Percentiles rank a stretch among this genome's conserved stretches.
These are phyloP conservation scores for Gymnocephalus cernua DNA, from an alignment of 2,113 vertebrate genomes.

Conservation along the genomic window DNA sequence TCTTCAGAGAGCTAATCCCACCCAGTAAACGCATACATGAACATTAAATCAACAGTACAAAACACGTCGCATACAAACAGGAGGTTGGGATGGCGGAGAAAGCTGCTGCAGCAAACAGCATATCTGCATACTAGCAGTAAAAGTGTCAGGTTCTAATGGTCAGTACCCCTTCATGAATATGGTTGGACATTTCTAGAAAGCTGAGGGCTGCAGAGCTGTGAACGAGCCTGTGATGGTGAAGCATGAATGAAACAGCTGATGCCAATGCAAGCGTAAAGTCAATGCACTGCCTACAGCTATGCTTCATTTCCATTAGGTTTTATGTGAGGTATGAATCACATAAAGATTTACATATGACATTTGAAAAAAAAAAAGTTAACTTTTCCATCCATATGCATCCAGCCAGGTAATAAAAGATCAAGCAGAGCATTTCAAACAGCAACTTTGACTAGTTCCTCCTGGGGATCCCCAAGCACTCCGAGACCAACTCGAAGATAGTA, in stretches of 20 bases:
- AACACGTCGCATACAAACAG: neutral
- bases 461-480: no score
- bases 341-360: neutral
- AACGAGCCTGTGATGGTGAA: neutral
- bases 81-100: neutral
- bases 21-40: no score
- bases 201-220: neutral
- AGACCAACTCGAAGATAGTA: neutral
- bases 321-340: neutral
- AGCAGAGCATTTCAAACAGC: neutral
- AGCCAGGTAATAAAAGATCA: neutral
- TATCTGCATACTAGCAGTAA: neutral
- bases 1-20: neutral
- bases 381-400: neutral
- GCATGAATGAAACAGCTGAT: neutral
- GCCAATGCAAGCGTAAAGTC: neutral
- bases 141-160: neutral
- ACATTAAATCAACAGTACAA: neutral
- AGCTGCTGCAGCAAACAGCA: neutral
- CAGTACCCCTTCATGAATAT: neutral
- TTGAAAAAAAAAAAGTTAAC: no score
- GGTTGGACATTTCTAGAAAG: neutral
- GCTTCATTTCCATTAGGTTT: neutral
- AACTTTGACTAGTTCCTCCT: neutral
- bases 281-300: neutral